Evolutionary conservation across 2,113 vertebrate species (phyloP), one percentile per base, ranked within the genome.

Genomic region (Mormyrus lacerda): DNA sequence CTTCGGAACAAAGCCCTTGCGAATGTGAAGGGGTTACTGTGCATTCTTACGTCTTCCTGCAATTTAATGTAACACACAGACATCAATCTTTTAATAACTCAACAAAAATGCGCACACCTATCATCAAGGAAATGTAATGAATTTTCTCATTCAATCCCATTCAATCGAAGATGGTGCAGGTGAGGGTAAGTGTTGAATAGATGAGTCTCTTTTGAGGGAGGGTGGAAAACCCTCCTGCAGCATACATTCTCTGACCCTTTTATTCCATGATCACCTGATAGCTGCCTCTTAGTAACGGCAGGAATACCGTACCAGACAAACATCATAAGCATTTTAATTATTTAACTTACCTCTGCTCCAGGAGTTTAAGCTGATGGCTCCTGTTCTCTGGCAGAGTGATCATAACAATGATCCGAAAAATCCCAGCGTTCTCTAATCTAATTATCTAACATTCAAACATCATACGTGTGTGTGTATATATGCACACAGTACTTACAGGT

Each of bases 181-280:
- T 4, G 27, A 73, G 65, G 65, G 31, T 10, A 4, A 73, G 31
- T 5, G 69, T 39, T 76, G 35, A 17, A 39, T 19, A 47, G 17
- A 24, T 10, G 82, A 9, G 82, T 47, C 3, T 24, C 13, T 19
- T 47, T 42, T n/a, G 79, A 24, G 79, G 39, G 8, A 47, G 5
- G 24, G 35, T 19, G 2, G 0, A 82, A 82, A 82, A 44, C 44
- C 15, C 39, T 44, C 31, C 76, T 8, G 31, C 42, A 19, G 21
- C 19, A 44, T 73, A 15, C 50, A 88, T 88, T 50, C 8, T 76
- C 27, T 61, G 45, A 45, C 79, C 87, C 48, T 27, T 35, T 88
- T 17, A 76, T 88, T 82, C 17, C 39, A 73, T 47, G 61, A 88
- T 88, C 65, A 61, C 27, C 61, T 73, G 87, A 55, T 24, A 88